Evolutionary conservation across 2,888 invertebrate genomes (phyloP).

Genomic region (Artemia sinica): DNA sequence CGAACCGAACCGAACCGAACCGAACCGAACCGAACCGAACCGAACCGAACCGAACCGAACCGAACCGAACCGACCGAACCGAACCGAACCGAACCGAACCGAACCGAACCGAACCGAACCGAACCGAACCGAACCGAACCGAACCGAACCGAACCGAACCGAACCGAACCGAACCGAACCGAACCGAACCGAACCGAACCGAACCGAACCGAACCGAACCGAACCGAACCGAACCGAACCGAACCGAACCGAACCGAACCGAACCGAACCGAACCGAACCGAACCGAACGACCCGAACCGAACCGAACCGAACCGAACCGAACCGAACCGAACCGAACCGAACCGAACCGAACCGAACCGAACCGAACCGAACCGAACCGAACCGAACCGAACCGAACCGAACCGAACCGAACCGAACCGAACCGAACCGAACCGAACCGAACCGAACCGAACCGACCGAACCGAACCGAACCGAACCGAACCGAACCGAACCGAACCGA

Average conservation of each 20-base stretch:
- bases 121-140: too few relatives aligned
- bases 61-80: too few relatives aligned
- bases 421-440: slow-evolving; percentile 22
- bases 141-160: too few relatives aligned
- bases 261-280: slow-evolving; percentile 23
- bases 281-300: slow-evolving; percentile 21
- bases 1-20: too few relatives aligned
- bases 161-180: too few relatives aligned
- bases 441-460: slow-evolving; percentile 22
- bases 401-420: slow-evolving; percentile 23
- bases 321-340: slow-evolving; percentile 23
- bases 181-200: too few relatives aligned
- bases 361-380: slow-evolving; percentile 19
- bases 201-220: too few relatives aligned
- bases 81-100: too few relatives aligned
- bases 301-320: slow-evolving; percentile 23
- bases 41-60: too few relatives aligned
- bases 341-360: slow-evolving; percentile 22
- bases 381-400: slow-evolving; percentile 23
- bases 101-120: too few relatives aligned
- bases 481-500: slow-evolving; percentile 22
- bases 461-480: slow-evolving; percentile 20
- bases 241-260: slow-evolving; percentile 23
- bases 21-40: too few relatives aligned
- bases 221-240: slow-evolving; percentile 22